Evolutionary conservation across 2,797 vertebrate species (phyloP), one percentile per base, ranked within the genome.

Genomic region (Fratercula arctica): DNA sequence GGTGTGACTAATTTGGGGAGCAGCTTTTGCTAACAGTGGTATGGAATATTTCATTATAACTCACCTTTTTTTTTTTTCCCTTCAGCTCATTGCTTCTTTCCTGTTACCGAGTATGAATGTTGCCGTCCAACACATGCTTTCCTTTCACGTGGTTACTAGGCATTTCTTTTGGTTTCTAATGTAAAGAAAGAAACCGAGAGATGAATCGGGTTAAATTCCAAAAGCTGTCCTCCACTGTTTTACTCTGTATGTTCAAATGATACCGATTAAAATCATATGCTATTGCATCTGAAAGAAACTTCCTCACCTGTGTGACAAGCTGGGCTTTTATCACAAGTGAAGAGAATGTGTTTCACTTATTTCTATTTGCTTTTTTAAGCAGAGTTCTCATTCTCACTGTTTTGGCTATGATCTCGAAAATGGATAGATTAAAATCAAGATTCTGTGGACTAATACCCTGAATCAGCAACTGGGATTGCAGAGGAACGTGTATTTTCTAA

Each of bases 21-120:
- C 6, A 61, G 57, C n/a, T 90, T 89, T 94, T 90, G 46, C 69
- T 92, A n/a, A 59, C 24, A 33, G 50, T 41, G 31, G 51, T 93
- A 83, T 2, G 45, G 81, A 90, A 59, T 50, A 43, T 95, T 94
- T 87, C 53, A 26, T 85, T 90, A 46, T 73, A 89, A 56, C 21
- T 87, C 61, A 73, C 43, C 53, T 93, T 73, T 53, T 54, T 91
- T 84, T 90, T 80, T 41, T 57, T 48, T 23, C 7, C 54, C 72
- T 95, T 89, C 54, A 60, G 41, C 51, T 90, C 41, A 48, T 74
- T 87, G 56, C 20, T 87, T 92, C 33, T 89, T 93, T 85, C 72
- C 88, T 15, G 11, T 51, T 87, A 72, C 37, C 0, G 4, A 61
- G 31, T 48, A 39, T 51, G 50, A 88, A 72, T 51, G 54, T 84